These are phyloP conservation scores for Yponomeuta malinellus DNA, from an alignment of 2,888 invertebrate species.

Conservation along the genomic window DNA sequence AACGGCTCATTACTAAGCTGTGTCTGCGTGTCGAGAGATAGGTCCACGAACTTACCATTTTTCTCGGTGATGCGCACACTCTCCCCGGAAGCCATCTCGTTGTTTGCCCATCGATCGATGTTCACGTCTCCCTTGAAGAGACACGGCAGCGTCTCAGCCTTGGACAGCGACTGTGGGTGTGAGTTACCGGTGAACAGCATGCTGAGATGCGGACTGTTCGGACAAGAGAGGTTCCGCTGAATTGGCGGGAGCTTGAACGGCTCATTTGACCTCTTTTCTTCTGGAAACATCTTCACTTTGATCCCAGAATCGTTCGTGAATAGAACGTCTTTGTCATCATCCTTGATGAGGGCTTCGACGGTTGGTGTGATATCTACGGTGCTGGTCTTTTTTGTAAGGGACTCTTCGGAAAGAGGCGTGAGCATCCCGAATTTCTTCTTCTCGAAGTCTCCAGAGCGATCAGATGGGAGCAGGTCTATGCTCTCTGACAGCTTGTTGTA, in stretches of 20 bases:
- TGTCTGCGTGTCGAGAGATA: too few species aligned
- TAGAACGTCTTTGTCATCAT: constrained; percentile 30
- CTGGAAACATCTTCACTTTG: constrained; percentile 39
- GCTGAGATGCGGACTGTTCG: constrained; percentile 42
- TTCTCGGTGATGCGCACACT: constrained; percentile 38
- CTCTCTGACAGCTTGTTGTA: constrained; percentile 45
- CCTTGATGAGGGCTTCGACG: constrained; percentile 16
- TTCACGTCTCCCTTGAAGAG: constrained; percentile 31
- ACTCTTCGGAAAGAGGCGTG: constrained; percentile 62
- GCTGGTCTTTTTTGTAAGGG: constrained; percentile 42
- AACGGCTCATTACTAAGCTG: too few species aligned
- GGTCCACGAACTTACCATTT: constrained; percentile 36
- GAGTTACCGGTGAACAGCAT: constrained; percentile 41
- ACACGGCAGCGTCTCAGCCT: constrained; percentile 29
- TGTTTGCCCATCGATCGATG: constrained; percentile 31
- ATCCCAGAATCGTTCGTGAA: constrained; percentile 40
- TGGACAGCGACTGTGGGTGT: constrained; percentile 22
- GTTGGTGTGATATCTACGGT: constrained; percentile 36
- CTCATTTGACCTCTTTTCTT: constrained; percentile 24
- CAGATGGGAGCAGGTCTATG: constrained; percentile 30
- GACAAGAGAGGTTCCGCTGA: constrained; percentile 35
- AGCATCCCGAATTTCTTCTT: constrained; percentile 36
- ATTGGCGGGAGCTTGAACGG: constrained; percentile 55
- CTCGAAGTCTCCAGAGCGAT: constrained; percentile 29
- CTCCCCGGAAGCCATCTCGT: constrained; percentile 54